Percentiles rank a stretch among this genome's conserved stretches.
phyloP scores from a whole-genome alignment of 2,888 invertebrate genomes.

The Drosophila histrio region DNA sequence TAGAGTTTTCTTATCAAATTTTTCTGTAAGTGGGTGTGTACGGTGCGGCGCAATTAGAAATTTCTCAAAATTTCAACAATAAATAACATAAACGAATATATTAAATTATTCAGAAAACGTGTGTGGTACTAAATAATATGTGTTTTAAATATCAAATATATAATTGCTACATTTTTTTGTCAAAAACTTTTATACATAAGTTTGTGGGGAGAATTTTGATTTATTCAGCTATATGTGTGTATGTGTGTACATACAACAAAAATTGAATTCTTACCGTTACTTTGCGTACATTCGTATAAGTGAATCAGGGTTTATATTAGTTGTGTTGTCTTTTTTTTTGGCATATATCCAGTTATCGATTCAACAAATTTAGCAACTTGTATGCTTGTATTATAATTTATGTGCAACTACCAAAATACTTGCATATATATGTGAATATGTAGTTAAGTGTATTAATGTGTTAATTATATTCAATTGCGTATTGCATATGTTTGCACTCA shows the following conservation, averaged over 20 bases:
- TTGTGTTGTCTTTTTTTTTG: neutral
- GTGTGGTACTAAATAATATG: neutral
- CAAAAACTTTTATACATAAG: neutral
- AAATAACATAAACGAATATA: neutral
- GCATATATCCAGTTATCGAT: constrained; percentile 4
- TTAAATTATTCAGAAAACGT: neutral
- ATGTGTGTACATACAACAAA: neutral
- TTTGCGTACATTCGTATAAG: neutral
- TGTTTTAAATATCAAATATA: neutral
- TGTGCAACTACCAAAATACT: neutral
- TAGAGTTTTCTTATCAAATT: constrained; percentile 36
- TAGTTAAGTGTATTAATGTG: neutral
- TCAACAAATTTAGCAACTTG: constrained; percentile 3
- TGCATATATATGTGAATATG: neutral
- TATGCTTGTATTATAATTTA: neutral
- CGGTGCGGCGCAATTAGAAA: constrained; percentile 8
- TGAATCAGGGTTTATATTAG: neutral
- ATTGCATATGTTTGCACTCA: neutral
- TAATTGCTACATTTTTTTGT: neutral
- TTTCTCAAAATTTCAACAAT: constrained; percentile 2
- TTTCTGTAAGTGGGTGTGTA: constrained; percentile 53
- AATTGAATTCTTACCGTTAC: constrained; percentile 11
- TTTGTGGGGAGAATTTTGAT: neutral
- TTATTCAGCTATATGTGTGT: constrained; percentile 1
- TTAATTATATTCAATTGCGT: constrained; percentile 6